Evolutionary conservation across 2,797 vertebrate species (phyloP), one percentile per base, ranked within the genome.

Genomic region (Amazonetta brasiliensis): DNA sequence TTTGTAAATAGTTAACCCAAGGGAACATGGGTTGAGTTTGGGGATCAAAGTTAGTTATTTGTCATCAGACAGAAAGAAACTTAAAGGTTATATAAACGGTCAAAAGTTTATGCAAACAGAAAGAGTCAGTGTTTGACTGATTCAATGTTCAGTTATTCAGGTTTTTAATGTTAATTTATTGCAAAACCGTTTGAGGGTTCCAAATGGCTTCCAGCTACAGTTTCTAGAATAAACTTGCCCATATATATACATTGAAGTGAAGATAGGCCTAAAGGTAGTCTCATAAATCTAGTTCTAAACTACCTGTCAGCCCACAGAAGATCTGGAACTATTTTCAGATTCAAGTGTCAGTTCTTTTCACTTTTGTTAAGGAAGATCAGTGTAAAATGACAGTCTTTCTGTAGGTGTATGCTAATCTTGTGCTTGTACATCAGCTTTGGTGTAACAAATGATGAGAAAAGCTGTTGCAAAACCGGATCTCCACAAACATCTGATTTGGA

Each of bases 11-110:
- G 84, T 97, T 97, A 97, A 97, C 93, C 56, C n/a, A 85, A 86
- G 66, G 23, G 39, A 55, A 59, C 52, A 16, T 0, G 4, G 66
- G 18, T 30, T 56, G 72, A 95, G 75, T 84, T 92, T 82, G 56
- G 23, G 78, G 84, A 89, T 71, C 92, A 87, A 93, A 95, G 92
- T 94, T 74, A 86, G 89, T 86, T 89, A 81, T 97, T 95, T 96
- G 87, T 77, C 76, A 78, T 85, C 37, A 55, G 87, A 75, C 18
- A 43, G 87, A 86, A 85, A 94, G 80, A 90, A 87, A 83, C 25
- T 83, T 69, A 90, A 94, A 97, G 97, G 97, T 98, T 97, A 98
- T 92, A 89, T 90, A 97, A 97, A 97, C 41, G 43, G 39, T 48
- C 89, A 75, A 28, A 59, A 94, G 97, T 56, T 97, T 97, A 93